Evolutionary conservation across 2,113 vertebrate species (phyloP).

Genomic region (Aldabrachelys gigantea): DNA sequence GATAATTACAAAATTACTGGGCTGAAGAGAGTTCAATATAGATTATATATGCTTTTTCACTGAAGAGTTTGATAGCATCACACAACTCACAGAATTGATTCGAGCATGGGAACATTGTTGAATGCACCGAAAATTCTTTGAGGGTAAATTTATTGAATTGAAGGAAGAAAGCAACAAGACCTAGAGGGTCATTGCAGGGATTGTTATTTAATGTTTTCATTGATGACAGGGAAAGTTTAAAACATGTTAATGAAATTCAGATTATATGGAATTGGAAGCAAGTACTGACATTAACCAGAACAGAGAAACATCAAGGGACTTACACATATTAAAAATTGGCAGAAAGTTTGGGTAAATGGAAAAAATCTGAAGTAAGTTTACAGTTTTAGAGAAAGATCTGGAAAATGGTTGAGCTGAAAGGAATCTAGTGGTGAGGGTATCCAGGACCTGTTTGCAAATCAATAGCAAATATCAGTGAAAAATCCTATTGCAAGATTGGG

Average conservation of each 20-base stretch:
- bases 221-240: background rate
- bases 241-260: background rate
- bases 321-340: background rate
- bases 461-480: background rate
- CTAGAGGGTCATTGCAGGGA: background rate
- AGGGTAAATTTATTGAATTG: background rate
- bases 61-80: background rate
- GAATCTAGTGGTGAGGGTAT: no score
- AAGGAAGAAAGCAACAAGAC: background rate
- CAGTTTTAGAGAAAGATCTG: no score
- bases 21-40: background rate
- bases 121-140: background rate
- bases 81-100: background rate
- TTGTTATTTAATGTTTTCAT: background rate
- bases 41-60: no score
- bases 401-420: no score
- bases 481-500: accelerated
- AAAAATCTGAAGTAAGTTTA: no score
- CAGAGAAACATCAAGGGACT: accelerated
- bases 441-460: background rate
- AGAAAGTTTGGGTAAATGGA: background rate
- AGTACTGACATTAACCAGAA: background rate
- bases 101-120: background rate
- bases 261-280: background rate
- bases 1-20: background rate